These are phyloP conservation scores for Nemotelus nigrinus DNA, from an alignment of 2,888 invertebrate genomes.

Conservation along the genomic window DNA sequence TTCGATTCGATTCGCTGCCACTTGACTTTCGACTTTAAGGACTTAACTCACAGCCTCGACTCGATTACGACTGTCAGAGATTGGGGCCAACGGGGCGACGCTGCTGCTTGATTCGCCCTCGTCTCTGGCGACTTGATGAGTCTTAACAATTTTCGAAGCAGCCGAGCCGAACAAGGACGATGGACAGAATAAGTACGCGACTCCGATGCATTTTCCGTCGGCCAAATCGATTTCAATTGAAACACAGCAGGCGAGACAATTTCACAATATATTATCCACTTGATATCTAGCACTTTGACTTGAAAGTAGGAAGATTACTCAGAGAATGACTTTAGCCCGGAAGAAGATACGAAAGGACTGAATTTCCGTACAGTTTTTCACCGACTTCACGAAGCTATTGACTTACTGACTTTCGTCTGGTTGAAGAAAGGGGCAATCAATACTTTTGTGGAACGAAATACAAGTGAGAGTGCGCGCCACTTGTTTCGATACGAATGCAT, in stretches of 20 bases:
- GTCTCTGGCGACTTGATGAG: constrained; percentile 5
- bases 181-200: neutral
- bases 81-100: neutral
- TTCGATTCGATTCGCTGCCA: constrained; percentile 14
- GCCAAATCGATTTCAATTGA: neutral
- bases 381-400: constrained; percentile 47
- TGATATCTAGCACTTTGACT: no score
- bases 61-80: constrained; percentile 16
- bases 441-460: constrained; percentile 36
- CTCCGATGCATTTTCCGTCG: constrained; percentile 34
- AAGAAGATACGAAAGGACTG: neutral
- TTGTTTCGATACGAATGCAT: neutral
- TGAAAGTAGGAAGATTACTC: no score
- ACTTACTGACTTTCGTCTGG: constrained; percentile 31
- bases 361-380: constrained; percentile 43
- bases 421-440: constrained; percentile 46
- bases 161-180: constrained; percentile 33
- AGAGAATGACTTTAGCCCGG: no score
- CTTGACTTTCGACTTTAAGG: neutral
- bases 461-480: constrained; percentile 33
- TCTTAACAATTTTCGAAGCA: constrained; percentile 21
- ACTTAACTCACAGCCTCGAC: neutral
- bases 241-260: neutral
- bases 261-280: neutral
- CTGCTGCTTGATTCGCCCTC: neutral